Percentiles rank a stretch among this genome's conserved stretches.
phyloP scores from a whole-genome alignment of 2,797 vertebrate species.

The Crax fasciolata region DNA sequence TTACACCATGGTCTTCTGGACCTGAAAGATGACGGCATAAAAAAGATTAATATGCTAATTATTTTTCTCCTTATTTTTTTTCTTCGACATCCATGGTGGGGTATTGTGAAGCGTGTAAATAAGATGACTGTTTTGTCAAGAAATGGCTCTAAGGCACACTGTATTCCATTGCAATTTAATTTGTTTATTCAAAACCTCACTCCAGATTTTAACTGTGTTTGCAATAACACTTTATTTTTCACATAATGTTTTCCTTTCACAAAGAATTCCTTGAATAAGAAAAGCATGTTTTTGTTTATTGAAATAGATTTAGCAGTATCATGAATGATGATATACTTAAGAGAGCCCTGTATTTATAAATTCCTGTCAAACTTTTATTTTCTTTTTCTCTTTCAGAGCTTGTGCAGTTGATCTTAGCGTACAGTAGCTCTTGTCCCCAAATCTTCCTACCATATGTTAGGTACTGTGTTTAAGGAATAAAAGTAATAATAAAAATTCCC shows the following conservation, averaged over 20 bases:
- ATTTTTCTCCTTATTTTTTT: slow-evolving; percentile 98
- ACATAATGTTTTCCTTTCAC: slow-evolving; percentile 90
- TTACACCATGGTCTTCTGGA: slow-evolving; percentile 98
- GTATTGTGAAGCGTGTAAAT: slow-evolving; percentile 99
- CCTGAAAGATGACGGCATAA: slow-evolving; percentile 99
- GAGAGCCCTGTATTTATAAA: slow-evolving; percentile 82
- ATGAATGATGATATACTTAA: slow-evolving; percentile 84
- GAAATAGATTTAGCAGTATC: slow-evolving; percentile 87
- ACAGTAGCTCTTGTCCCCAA: neutral
- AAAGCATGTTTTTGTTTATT: slow-evolving; percentile 87
- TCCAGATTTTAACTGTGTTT: slow-evolving; percentile 93
- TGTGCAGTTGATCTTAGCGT: neutral
- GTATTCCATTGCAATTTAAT: slow-evolving; percentile 90
- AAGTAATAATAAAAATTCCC: neutral
- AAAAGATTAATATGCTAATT: slow-evolving; percentile 99
- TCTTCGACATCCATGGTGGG: slow-evolving; percentile 95
- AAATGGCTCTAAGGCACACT: slow-evolving; percentile 91
- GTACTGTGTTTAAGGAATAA: neutral
- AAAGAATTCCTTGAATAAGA: slow-evolving; percentile 83
- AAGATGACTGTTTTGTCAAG: slow-evolving; percentile 99
- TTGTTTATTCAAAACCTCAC: slow-evolving; percentile 91
- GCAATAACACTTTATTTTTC: slow-evolving; percentile 94
- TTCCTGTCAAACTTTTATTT: slow-evolving; percentile 82
- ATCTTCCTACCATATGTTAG: neutral
- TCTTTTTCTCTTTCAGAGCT: slow-evolving; percentile 42